phyloP scores from a whole-genome alignment of 2,113 vertebrate species.

The Tupaia tana region DNA sequence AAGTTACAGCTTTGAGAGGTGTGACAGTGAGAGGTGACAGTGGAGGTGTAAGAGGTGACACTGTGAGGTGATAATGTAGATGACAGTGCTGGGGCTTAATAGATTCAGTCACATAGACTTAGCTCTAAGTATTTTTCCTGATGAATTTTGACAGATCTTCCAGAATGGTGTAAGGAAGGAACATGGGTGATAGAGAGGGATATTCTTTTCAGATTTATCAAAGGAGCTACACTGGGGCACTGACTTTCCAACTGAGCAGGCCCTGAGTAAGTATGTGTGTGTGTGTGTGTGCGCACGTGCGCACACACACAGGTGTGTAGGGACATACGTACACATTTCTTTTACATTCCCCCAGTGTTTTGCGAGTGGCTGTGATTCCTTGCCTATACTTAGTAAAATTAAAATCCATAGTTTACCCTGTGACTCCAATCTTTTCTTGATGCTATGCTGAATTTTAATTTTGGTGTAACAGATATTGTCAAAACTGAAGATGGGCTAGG shows the following conservation, averaged over 20 bases:
- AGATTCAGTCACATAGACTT: neutral
- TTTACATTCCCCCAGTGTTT: neutral
- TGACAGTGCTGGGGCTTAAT: neutral
- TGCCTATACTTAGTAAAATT: neutral
- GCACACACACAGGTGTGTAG: accelerated
- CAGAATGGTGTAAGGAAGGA: neutral
- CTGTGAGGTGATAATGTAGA: neutral
- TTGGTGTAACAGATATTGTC: neutral
- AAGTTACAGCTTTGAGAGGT: no score
- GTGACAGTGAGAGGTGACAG: neutral
- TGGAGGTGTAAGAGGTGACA: neutral
- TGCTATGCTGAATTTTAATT: neutral
- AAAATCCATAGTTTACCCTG: neutral
- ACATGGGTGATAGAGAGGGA: neutral
- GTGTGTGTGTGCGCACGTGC: accelerated
- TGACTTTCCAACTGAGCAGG: neutral
- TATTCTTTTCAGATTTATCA: neutral
- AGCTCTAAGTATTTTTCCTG: neutral
- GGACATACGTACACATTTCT: neutral
- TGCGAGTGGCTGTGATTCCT: neutral
- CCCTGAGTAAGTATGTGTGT: neutral
- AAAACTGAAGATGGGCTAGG: neutral
- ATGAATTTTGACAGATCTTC: neutral
- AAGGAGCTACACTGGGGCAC: neutral
- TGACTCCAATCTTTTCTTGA: neutral